A percentile compares a stretch with the other conserved stretches of the same genome.
phyloP scores from a whole-genome alignment of 2,113 vertebrate species.

The cat (Felis catus) region F.catus_Fca126_mat1.0 CM031418.1:101632001-101632500 shows the following conservation, averaged over 20 bases:
- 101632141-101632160: slow-evolving; percentile 7
- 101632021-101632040: neutral
- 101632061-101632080: neutral
- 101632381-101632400: neutral
- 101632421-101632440: neutral
- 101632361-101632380: neutral
- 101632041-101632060: neutral
- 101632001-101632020: neutral
- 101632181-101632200: slow-evolving; percentile 46
- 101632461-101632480: neutral
- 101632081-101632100: slow-evolving; percentile 50
- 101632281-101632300: neutral
- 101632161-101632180: slow-evolving; percentile 60
- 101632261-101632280: slow-evolving; percentile 33
- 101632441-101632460: neutral
- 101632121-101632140: slow-evolving; percentile 39
- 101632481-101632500: neutral
- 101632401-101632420: neutral
- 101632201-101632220: slow-evolving; percentile 63
- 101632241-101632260: slow-evolving; percentile 21
- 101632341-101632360: neutral
- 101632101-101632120: neutral
- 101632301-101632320: neutral
- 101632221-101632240: slow-evolving; percentile 54
- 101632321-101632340: neutral